phyloP scores from a whole-genome alignment of 2,113 vertebrate species.

The Onychostoma macrolepis region DNA sequence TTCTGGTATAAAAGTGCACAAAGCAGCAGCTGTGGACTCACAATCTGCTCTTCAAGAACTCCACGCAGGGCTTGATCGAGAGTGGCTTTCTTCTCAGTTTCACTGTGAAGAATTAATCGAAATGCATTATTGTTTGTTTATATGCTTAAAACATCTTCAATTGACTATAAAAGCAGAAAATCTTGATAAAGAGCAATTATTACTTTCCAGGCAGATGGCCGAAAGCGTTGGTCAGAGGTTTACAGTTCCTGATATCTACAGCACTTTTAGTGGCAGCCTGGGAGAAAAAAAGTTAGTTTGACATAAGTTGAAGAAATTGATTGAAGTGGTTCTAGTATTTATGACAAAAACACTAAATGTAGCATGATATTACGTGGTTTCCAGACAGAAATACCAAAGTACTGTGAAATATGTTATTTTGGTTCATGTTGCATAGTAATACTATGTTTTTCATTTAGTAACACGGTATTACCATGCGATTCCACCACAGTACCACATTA shows the following conservation, averaged over 20 bases:
- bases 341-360: not conserved
- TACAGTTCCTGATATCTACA: conserved; percentile 82
- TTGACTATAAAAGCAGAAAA: not conserved
- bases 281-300: not conserved
- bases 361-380: not conserved
- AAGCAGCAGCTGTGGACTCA: conserved; percentile 68
- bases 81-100: conserved; percentile 94
- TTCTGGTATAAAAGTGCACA: not conserved
- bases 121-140: too few species aligned
- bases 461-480: not conserved
- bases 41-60: conserved; percentile 93
- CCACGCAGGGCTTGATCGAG: conserved; percentile 93
- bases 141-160: too few species aligned
- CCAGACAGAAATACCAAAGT: not conserved
- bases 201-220: conserved; percentile 92
- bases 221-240: conserved; percentile 82
- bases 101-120: conserved; percentile 77
- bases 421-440: not conserved
- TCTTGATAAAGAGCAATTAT: conserved; percentile 36
- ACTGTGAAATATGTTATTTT: not conserved
- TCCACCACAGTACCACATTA: too few species aligned
- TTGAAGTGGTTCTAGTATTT: not conserved
- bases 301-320: too few species aligned
- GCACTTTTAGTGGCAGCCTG: conserved; percentile 86
- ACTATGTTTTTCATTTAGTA: not conserved